Percentiles rank a stretch among this genome's conserved stretches.
Conservation (phyloP, 2,888 invertebrate genomes). For the Thymelicus sylvestris region DNA sequence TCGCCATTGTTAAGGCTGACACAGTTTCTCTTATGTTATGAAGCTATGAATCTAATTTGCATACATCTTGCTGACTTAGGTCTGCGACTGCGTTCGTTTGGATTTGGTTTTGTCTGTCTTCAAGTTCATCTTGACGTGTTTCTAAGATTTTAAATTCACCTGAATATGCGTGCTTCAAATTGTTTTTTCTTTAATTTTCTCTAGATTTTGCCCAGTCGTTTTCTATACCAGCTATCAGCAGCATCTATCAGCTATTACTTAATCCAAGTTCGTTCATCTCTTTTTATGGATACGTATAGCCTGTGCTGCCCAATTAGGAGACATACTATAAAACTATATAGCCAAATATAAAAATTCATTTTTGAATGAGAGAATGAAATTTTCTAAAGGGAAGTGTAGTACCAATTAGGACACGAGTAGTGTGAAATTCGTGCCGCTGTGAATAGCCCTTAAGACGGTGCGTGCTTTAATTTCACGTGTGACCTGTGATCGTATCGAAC, state of each 20-base stretch:
- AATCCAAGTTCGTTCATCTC: no score
- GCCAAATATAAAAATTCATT: no score
- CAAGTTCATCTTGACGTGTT: no score
- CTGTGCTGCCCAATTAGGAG: no score
- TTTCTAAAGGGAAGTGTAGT: slow-evolving; percentile 6
- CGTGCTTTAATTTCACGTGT: slow-evolving; percentile 31
- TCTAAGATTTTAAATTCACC: no score
- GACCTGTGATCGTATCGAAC: slow-evolving; percentile 22
- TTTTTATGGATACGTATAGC: no score
- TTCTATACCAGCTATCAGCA: not conserved
- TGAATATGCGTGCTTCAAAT: no score
- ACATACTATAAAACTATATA: no score
- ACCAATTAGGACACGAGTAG: slow-evolving; percentile 17
- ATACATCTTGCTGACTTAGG: not conserved
- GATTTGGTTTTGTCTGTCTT: no score
- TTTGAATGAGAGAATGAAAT: not conserved
- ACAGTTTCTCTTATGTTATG: slow-evolving; percentile 21
- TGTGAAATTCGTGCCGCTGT: slow-evolving; percentile 11
- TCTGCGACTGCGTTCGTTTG: not conserved
- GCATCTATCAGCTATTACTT: not conserved
- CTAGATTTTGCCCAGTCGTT: not conserved
- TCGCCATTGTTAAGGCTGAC: slow-evolving; percentile 39
- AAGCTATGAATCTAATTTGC: slow-evolving; percentile 3
- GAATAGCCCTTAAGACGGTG: slow-evolving; percentile 28
- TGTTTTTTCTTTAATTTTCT: no score